Evolutionary conservation across 2,797 vertebrate genomes (phyloP), one percentile per base, ranked within the genome.

Genomic region (Denticeps clupeoides): DNA sequence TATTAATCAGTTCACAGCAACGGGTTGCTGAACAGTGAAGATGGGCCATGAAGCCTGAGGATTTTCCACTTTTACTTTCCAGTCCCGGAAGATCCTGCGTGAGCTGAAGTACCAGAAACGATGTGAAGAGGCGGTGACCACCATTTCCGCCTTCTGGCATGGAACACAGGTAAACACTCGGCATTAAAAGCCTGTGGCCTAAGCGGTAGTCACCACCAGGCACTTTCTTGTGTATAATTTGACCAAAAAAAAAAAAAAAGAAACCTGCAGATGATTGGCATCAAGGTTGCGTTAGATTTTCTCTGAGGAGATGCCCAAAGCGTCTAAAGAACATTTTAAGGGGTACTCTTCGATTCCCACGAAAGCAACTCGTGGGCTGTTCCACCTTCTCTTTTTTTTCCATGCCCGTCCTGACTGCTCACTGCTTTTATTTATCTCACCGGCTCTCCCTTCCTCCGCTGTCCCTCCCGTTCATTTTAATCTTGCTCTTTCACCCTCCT

Each of bases 121-220:
- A 21, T 97, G 95, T 13, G 65, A 89, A 11, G 86, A 94, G 68
- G 91, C 95, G 0, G 92, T 63, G 61, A 96, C 93, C 9, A 89
- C 89, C 51, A 99, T 97, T 29, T 68, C 90, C 0, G 92, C 95
- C 0, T 97, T 78, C 37, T 99, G 93, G 93, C 93, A 87, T 0
- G 95, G 95, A 32, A 89, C 89, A 42, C 92, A 95, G 90, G 95
- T 99, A 37, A 37, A n/a, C n/a, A n/a, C n/a, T n/a, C n/a, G n/a
- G n/a, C n/a, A n/a, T n/a, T n/a, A n/a, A n/a, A n/a, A n/a, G n/a
- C n/a, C n/a, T n/a, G n/a, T n/a, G n/a, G n/a, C n/a, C n/a, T n/a
- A n/a, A n/a, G n/a, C n/a, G n/a, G n/a, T n/a, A n/a, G n/a, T n/a
- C n/a, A n/a, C n/a, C n/a, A n/a, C n/a, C n/a, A n/a, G n/a, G n/a